Evolutionary conservation across 2,797 vertebrate species (phyloP).

Genomic region (Sylvilagus floridanus): DNA sequence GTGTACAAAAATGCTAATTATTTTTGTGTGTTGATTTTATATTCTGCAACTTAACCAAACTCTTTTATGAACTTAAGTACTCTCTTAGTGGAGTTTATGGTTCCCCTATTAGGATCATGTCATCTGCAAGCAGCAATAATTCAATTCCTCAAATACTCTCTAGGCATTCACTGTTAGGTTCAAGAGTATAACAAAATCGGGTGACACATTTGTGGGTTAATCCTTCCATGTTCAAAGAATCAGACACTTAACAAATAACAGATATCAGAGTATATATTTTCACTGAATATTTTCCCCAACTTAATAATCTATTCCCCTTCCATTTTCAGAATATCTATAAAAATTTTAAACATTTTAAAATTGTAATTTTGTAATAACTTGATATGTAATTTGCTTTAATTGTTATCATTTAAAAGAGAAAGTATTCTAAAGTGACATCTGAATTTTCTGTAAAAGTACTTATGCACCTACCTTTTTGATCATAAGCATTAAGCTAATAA

Average conservation of each 20-base stretch:
- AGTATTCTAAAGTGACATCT: background rate
- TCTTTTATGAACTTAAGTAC: too few relatives aligned
- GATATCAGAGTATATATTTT: background rate
- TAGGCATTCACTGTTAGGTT: background rate
- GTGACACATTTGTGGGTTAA: background rate
- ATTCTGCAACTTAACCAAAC: too few relatives aligned
- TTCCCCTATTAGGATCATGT: too few relatives aligned
- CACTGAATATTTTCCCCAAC: background rate
- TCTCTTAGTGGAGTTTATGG: too few relatives aligned
- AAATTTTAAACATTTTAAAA: background rate
- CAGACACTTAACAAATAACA: background rate
- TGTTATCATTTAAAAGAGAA: background rate
- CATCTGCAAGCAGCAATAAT: too few relatives aligned
- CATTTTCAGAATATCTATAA: background rate
- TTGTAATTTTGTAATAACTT: background rate
- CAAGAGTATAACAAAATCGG: background rate
- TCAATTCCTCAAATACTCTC: too few relatives aligned
- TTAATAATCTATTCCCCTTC: background rate
- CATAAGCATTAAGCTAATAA: background rate
- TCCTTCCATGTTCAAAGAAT: background rate
- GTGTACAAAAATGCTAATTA: too few relatives aligned
- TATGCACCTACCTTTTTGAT: background rate
- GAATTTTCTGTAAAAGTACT: background rate
- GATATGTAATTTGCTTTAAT: background rate
- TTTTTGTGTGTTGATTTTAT: too few relatives aligned